Conservation (phyloP, 2,113 vertebrate species). For the Merops nubicus region DNA sequence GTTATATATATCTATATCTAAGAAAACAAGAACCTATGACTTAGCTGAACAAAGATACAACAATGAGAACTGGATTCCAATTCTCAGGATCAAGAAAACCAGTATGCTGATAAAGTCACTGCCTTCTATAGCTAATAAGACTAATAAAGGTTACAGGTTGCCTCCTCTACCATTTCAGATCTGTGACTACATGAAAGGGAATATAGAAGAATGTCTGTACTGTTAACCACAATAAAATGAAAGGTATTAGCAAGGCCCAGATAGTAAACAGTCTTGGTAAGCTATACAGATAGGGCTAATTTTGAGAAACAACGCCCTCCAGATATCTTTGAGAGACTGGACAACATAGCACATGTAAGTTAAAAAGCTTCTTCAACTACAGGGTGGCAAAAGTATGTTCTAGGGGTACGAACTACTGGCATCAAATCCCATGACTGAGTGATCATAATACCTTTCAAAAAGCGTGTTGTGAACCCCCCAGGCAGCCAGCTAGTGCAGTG, state of each 20-base stretch:
- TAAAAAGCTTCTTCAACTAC: neutral
- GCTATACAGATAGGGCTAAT: neutral
- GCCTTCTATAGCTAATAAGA: neutral
- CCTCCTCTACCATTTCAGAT: neutral
- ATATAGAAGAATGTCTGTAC: neutral
- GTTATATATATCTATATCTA: neutral
- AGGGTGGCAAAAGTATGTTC: neutral
- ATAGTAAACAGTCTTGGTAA: neutral
- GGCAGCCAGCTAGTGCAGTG: conserved; percentile 23
- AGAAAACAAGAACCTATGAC: neutral
- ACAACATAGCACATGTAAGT: neutral
- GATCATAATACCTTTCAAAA: conserved; percentile 52
- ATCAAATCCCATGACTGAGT: conserved; percentile 1
- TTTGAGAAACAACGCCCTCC: neutral
- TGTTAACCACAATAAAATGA: neutral
- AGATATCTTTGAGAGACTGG: neutral
- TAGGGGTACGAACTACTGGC: neutral
- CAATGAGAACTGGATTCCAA: neutral
- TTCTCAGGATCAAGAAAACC: neutral
- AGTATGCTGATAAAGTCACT: neutral
- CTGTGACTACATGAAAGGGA: neutral
- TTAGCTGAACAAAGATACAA: neutral
- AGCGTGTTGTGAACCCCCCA: neutral
- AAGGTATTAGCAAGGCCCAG: neutral
- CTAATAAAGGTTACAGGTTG: neutral